A percentile compares a stretch with the other conserved stretches of the same genome.
Conservation (phyloP, 2,113 vertebrate genomes). For the Falcunculus frontatus region DNA sequence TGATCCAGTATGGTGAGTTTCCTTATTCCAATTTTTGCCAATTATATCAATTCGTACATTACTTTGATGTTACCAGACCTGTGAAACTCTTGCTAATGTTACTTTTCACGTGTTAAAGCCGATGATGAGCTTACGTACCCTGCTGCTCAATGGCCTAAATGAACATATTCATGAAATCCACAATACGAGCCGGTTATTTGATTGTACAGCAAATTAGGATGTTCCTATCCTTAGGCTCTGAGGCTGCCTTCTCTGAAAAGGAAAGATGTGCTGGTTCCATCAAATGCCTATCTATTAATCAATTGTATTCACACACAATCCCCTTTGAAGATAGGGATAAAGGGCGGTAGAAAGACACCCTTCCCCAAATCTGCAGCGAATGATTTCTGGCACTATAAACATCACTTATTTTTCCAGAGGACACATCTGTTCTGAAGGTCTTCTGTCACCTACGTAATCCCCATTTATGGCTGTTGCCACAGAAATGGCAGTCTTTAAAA, state of each 20-base stretch:
- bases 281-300: conserved; percentile 1
- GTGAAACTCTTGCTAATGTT: not conserved
- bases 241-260: not conserved
- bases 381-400: not conserved
- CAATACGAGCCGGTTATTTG: not conserved
- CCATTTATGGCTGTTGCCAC: not conserved
- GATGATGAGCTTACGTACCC: not conserved
- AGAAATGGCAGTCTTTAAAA: not conserved
- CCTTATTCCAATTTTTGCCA: not conserved
- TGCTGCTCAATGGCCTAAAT: not conserved
- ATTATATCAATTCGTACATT: not conserved
- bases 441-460: not conserved
- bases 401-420: not conserved
- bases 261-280: not conserved
- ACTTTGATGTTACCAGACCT: not conserved
- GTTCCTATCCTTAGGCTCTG: not conserved
- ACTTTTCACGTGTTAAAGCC: not conserved
- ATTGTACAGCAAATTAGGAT: not conserved
- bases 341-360: not conserved
- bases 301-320: not conserved
- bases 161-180: not conserved
- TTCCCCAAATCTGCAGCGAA: not conserved
- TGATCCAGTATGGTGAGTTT: not conserved
- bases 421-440: not conserved
- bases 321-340: not conserved